phyloP scores from a whole-genome alignment of 2,113 vertebrate species.

The Grammomys surdaster region DNA sequence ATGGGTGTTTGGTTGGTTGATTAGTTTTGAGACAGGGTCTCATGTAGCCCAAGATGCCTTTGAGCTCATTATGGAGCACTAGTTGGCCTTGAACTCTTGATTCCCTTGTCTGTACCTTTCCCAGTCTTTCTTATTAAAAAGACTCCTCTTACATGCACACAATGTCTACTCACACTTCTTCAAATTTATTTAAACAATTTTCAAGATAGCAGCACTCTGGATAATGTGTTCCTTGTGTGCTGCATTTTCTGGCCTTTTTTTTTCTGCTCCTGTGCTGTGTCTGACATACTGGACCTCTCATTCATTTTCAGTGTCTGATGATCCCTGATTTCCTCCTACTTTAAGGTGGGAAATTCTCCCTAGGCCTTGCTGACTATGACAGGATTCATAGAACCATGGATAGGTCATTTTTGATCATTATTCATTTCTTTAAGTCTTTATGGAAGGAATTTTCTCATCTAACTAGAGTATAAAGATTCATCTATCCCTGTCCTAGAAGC shows the following conservation, averaged over 20 bases:
- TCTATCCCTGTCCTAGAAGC: background rate
- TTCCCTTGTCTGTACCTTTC: background rate
- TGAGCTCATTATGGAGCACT: background rate
- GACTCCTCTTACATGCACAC: background rate
- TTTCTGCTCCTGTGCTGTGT: background rate
- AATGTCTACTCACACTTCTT: background rate
- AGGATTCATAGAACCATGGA: background rate
- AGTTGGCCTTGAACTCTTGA: background rate
- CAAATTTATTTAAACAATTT: constrained; percentile 6
- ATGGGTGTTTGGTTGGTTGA: background rate
- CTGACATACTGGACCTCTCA: background rate
- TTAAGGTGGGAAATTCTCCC: background rate
- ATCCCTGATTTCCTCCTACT: background rate
- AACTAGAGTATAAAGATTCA: background rate
- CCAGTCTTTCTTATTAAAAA: constrained; percentile 11
- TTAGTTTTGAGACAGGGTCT: background rate
- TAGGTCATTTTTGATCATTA: background rate
- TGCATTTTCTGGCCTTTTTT: background rate
- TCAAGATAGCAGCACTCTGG: constrained; percentile 7
- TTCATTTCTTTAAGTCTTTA: background rate
- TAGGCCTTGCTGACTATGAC: background rate
- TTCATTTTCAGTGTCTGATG: background rate
- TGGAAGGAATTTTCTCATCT: background rate
- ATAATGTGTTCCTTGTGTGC: background rate
- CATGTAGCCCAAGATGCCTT: background rate